Evolutionary conservation across 2,797 vertebrate species (phyloP), one percentile per base, ranked within the genome.

Genomic region (Poeciliopsis gracilis): DNA sequence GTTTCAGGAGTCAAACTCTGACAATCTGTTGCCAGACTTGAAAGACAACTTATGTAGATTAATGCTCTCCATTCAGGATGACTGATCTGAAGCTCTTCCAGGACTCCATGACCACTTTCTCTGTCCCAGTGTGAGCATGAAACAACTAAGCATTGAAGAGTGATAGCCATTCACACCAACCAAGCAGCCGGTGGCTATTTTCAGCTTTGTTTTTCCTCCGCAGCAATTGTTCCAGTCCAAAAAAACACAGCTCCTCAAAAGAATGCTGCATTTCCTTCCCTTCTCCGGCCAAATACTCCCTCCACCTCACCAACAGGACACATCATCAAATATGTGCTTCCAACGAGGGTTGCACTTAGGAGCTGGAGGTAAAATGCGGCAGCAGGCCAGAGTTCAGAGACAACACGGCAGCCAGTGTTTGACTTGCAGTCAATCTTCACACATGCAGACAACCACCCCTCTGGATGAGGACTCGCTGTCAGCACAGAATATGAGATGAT

Each of bases 261-360:
- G 93, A 95, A 94, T 95, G 94, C 78, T 69, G 75, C n/a, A 77
- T 90, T 94, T 95, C 94, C 94, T 95, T 91, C 93, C 93, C 88
- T 82, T 88, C 67, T 89, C 72, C 63, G 59, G 83, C 61, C 73
- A 18, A 77, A 86, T 76, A 51, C 51, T 78, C 75, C 25, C 46
- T 51, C 86, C 83, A 71, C 25, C 88, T 90, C 79, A 73, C 82
- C 90, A 91, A 90, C 88, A 90, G 84, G 80, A 90, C 88, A 82
- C 79, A 76, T 81, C 53, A 15, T 80, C 83, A 92, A 92, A 92
- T 84, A 87, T 78, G 77, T 89, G 76, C 81, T 79, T 78, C 83
- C 87, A 90, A 85, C 87, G 11, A 51, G 61, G 16, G 84, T 87
- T 79, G 66, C 77, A 77, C 81, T 79, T 59, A 69, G 82, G 30